phyloP scores from a whole-genome alignment of 2,113 vertebrate species.

The Odocoileus virginianus region DNA sequence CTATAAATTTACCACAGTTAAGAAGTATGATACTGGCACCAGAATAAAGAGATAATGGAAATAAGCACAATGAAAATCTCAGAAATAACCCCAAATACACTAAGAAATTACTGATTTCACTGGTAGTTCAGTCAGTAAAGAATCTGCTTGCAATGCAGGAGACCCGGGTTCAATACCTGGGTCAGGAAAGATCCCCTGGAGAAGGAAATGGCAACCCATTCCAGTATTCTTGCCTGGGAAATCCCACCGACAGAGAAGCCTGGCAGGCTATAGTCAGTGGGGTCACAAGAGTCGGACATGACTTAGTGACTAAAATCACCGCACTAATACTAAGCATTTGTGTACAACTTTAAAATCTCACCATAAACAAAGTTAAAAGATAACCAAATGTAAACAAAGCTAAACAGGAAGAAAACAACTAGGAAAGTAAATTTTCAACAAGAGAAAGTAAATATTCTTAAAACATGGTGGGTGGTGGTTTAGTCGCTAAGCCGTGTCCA shows the following conservation, averaged over 20 bases:
- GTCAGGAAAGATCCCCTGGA: not conserved
- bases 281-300: not conserved
- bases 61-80: not conserved
- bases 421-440: not conserved
- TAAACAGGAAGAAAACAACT: not conserved
- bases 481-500: not conserved
- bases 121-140: not conserved
- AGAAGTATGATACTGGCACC: not conserved
- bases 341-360: not conserved
- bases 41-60: conserved; percentile 24
- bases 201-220: not conserved
- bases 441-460: conserved; percentile 14
- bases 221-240: not conserved
- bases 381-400: conserved; percentile 34
- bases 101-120: conserved; percentile 27
- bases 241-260: not conserved
- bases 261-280: not conserved
- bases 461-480: not conserved
- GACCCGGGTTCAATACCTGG: accelerated
- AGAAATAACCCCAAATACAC: not conserved
- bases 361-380: not conserved
- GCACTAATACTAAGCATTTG: not conserved
- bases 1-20: conserved; percentile 24
- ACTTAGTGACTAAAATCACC: not conserved
- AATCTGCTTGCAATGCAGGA: not conserved